These are phyloP conservation scores for Perccottus glenii DNA, from an alignment of 2,113 vertebrate genomes.

Conservation along the genomic window DNA sequence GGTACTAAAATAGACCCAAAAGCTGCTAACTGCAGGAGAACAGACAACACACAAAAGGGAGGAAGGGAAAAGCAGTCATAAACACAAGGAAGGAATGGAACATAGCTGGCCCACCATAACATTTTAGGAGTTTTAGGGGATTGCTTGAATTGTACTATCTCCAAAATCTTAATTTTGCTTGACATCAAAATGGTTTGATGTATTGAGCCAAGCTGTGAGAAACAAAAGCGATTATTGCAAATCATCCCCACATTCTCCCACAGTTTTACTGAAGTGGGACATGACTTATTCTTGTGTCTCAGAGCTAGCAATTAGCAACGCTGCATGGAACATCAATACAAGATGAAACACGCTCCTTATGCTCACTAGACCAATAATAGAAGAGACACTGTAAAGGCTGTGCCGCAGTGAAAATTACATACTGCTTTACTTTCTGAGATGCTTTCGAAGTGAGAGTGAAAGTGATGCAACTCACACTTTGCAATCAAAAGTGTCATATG, in stretches of 20 bases:
- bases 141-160: conserved; percentile 23
- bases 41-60: too few species aligned
- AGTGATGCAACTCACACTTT: too few species aligned
- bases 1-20: too few species aligned
- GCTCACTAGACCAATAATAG: not conserved
- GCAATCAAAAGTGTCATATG: too few species aligned
- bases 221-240: conserved; percentile 49
- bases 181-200: conserved; percentile 51
- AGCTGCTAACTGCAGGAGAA: too few species aligned
- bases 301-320: conserved; percentile 10
- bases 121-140: too few species aligned
- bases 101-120: too few species aligned
- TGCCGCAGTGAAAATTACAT: not conserved
- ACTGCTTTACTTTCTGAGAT: too few species aligned
- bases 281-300: conserved; percentile 4
- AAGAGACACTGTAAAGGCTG: not conserved
- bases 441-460: too few species aligned
- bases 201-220: conserved; percentile 32
- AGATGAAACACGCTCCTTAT: not conserved
- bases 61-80: too few species aligned
- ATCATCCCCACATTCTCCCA: conserved; percentile 18
- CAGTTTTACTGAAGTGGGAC: conserved; percentile 27
- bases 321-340: not conserved
- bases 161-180: conserved; percentile 43
- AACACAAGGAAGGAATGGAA: too few species aligned